These are phyloP conservation scores for Ailurus styani DNA, from an alignment of 2,113 vertebrate species.

Conservation along the genomic window DNA sequence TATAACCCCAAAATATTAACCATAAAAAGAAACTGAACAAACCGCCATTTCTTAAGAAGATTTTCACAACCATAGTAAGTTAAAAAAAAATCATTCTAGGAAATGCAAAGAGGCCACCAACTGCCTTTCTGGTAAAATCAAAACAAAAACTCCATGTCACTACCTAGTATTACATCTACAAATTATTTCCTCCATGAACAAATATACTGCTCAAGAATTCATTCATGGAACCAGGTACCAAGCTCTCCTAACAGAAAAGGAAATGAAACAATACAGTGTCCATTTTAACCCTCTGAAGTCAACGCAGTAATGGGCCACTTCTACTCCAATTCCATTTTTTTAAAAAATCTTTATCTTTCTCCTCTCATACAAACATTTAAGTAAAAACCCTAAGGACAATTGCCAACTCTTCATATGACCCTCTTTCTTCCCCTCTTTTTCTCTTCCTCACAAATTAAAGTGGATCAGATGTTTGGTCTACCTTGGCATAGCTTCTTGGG, in stretches of 20 bases:
- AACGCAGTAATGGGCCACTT: neutral
- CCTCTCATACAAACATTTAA: neutral
- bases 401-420: neutral
- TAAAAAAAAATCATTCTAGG: slow-evolving; percentile 38
- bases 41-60: slow-evolving; percentile 43
- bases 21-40: neutral
- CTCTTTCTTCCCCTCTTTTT: neutral
- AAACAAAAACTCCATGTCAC: neutral
- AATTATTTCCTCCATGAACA: slow-evolving; percentile 9
- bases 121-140: neutral
- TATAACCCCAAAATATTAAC: neutral
- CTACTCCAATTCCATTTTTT: neutral
- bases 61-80: neutral
- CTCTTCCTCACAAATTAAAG: neutral
- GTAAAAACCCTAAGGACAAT: neutral
- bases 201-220: neutral
- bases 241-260: slow-evolving; percentile 15
- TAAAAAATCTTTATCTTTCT: neutral
- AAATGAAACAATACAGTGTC: slow-evolving; percentile 2
- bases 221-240: neutral
- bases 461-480: too few relatives aligned
- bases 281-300: neutral
- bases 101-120: neutral
- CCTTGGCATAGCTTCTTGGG: neutral
- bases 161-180: neutral